Evolutionary conservation across 1,140 invertebrate genomes (phyloP), one percentile per base, ranked within the genome.

Genomic region (Lutraria rhynchaena): DNA sequence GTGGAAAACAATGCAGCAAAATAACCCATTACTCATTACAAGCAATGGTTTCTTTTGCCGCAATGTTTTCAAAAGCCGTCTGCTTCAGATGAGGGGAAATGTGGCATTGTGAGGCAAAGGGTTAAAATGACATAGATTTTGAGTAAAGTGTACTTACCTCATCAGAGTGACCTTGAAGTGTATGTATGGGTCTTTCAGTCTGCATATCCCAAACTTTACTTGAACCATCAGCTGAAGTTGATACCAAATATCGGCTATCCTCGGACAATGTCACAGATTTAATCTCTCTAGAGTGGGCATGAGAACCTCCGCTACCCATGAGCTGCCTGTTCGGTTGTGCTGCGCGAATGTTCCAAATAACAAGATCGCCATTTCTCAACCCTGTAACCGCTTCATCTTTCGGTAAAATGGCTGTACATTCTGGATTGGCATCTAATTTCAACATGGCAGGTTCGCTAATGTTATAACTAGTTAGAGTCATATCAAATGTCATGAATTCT

Each of bases 311-410:
- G 46, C 83, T 77, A 5, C 87, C 86, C 35, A 89, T 75, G 41
- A 91, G 78, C 77, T 91, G 89, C 13, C 90, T 83, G 49, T 82
- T 88, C 0, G 90, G 86, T 71, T 92, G 89, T 31, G 90, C 91
- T 31, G 90, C 91, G 19, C 87, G 81, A 41, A 92, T 61, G 67
- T 88, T 92, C 92, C 92, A 93, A 35, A 93, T 87, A 17, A 90
- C 86, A 1, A 93, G 84, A 44, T 92, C 91, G 46, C 92, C 92
- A 78, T 91, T 91, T 35, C 89, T 71, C 22, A 89, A 77, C 29
- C 92, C 92, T 35, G 92, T 93, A n/a, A 92, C 88, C 0, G 91
- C 92, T 61, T 93, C 92, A 49, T 91, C 89, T 61, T 86, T 86
- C 29, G 88, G 89, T n/a, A 92, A 84, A 9, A 92, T 86, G 22